Base-by-base conservation (phyloP, 2,888 invertebrate genomes). In the Philaethria dido region DNA sequence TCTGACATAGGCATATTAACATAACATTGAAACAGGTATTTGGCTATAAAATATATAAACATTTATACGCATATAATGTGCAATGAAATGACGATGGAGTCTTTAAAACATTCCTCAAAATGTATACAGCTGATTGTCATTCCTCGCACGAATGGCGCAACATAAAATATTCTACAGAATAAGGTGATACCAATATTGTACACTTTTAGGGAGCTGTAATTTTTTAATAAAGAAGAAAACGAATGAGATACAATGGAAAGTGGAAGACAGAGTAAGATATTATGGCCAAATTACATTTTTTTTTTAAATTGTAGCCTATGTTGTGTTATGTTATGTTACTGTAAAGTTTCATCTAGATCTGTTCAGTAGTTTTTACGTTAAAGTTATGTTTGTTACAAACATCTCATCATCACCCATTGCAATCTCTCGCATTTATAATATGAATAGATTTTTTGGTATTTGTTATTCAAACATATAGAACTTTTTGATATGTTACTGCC, bases 61-160 rank as follows among this genome's bases (percentile, higher is more conserved):
- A 36, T 55, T 55, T 20, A 55, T 42, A 39, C 11, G 36, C 47
- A 11, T 48, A 29, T 16, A 20, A 47, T 29, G 18, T 47, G 60
- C 47, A 33, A 61, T 48, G 59, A 64, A 64, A 68, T 64, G 18
- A 48, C 33, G 39, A 60, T 39, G 20, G 8, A 39, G 25, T 52
- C 18, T 42, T 64, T 25, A 54, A 39, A 44, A 29, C 61, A 64
- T 68, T 54, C 47, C 25, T 59, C 22, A 44, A 63, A 63, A 59
- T 45, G 25, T 50, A 44, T 42, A 59, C 52, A 68, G 45, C 54
- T 42, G 25, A 68, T 64, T 61, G 54, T 55, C 20, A 68, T 61
- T 64, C 64, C 39, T 16, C 5, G 54, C 68, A 42, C 42, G 61
- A 54, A 39, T 60, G 59, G 22, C 25, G 39, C 39, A 11, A 47